phyloP scores from a whole-genome alignment of 2,113 vertebrate genomes.

The Odontesthes bonariensis region DNA sequence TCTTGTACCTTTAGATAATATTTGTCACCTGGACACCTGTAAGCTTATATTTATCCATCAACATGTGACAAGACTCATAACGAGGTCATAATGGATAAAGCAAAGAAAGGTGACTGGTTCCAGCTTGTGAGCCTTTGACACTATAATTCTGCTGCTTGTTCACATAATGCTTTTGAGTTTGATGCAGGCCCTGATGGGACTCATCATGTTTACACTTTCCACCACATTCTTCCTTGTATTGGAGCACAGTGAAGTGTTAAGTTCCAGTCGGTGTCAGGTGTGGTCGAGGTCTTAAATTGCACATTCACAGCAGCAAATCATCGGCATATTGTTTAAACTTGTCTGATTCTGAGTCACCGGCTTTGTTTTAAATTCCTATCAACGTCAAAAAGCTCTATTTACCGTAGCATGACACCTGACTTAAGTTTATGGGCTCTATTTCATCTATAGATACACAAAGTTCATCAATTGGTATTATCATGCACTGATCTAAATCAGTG shows the following conservation, averaged over 20 bases:
- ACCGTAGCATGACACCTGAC: not conserved
- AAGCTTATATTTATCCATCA: slow-evolving; percentile 51
- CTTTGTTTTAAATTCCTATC: slow-evolving; percentile 38
- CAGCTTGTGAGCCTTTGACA: slow-evolving; percentile 58
- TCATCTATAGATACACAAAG: not conserved
- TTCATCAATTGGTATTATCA: not conserved
- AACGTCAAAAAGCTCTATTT: not conserved
- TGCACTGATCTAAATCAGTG: not conserved
- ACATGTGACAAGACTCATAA: slow-evolving; percentile 9
- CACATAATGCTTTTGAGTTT: slow-evolving; percentile 20
- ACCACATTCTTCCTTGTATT: slow-evolving; percentile 49
- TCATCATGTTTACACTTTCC: slow-evolving; percentile 66
- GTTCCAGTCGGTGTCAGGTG: slow-evolving; percentile 34
- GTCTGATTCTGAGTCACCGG: slow-evolving; percentile 49
- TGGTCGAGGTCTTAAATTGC: slow-evolving; percentile 47
- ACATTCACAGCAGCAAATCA: slow-evolving; percentile 45
- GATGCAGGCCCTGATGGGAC: slow-evolving; percentile 50
- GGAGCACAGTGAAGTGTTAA: slow-evolving; percentile 5
- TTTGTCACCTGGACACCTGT: slow-evolving; percentile 41
- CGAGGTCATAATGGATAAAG: slow-evolving; percentile 46
- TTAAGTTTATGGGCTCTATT: not conserved
- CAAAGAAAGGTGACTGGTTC: slow-evolving; percentile 9
- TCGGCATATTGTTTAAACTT: slow-evolving; percentile 66
- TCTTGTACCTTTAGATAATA: slow-evolving; percentile 23
- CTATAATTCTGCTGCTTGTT: slow-evolving; percentile 21